These are phyloP conservation scores for Pristionchus mayeri DNA, from an alignment of 2,888 invertebrate species.

Conservation along the genomic window DNA sequence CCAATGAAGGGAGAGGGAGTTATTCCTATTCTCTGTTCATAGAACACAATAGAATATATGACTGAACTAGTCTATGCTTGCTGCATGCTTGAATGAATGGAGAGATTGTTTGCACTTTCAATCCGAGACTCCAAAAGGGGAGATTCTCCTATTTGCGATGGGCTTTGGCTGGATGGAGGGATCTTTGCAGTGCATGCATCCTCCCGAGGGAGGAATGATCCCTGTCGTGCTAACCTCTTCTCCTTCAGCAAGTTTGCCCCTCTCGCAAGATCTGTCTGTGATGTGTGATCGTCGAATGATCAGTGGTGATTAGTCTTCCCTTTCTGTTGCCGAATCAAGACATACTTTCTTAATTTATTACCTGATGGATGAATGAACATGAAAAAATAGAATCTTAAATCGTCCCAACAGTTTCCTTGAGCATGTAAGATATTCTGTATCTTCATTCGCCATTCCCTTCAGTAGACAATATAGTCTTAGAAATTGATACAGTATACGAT, in stretches of 20 bases:
- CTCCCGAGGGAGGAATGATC: not conserved
- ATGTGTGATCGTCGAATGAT: not conserved
- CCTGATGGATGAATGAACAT: not conserved
- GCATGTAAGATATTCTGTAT: no score
- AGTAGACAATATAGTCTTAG: no score
- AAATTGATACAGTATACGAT: no score
- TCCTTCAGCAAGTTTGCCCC: not conserved
- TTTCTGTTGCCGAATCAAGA: not conserved
- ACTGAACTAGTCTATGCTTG: no score
- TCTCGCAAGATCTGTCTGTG: not conserved
- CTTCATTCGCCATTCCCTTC: no score
- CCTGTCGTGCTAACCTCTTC: conserved; percentile 23
- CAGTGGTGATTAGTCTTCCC: not conserved
- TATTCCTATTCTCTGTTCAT: no score
- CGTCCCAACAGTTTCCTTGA: no score
- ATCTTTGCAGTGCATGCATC: not conserved
- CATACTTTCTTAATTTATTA: not conserved
- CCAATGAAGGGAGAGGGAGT: not conserved
- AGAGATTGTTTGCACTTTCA: not conserved
- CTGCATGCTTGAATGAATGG: no score
- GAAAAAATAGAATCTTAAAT: not conserved
- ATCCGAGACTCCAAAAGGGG: not conserved
- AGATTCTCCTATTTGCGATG: not conserved
- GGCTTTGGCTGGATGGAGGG: not conserved
- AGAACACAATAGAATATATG: no score